Evolutionary conservation across 2,797 vertebrate species (phyloP).

Genomic region (Neomorphus geoffroyi): DNA sequence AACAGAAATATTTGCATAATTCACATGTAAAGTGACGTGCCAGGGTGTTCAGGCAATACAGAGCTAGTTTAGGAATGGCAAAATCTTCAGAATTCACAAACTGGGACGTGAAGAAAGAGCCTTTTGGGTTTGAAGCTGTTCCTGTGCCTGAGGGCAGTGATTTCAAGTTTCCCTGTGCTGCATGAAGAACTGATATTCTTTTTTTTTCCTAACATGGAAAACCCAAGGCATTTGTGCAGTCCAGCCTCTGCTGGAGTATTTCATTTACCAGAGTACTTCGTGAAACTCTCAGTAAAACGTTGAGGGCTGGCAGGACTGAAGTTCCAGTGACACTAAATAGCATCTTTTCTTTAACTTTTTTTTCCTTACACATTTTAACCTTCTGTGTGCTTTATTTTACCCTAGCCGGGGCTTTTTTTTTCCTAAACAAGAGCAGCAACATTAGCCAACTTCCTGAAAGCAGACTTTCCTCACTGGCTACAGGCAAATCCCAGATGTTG

Average conservation of each 20-base stretch:
- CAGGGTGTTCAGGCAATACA: fast-evolving
- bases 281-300: neutral
- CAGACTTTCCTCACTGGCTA: neutral
- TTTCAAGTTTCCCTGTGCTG: neutral
- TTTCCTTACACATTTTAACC: neutral
- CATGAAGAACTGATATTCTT: neutral
- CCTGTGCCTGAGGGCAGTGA: neutral
- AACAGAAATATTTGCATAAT: neutral
- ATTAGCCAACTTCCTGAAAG: neutral
- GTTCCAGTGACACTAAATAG: neutral
- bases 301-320: neutral
- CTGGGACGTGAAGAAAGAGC: neutral
- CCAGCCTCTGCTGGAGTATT: neutral
- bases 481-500: neutral
- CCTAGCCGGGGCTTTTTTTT: neutral
- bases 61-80: neutral
- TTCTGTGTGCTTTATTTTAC: neutral
- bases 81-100: neutral
- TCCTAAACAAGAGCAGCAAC: neutral
- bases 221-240: neutral
- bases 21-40: neutral
- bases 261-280: neutral
- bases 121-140: neutral
- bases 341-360: neutral
- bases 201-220: neutral